Evolutionary conservation across 1,140 invertebrate genomes (phyloP).

Genomic region (Drosophila mayri): DNA sequence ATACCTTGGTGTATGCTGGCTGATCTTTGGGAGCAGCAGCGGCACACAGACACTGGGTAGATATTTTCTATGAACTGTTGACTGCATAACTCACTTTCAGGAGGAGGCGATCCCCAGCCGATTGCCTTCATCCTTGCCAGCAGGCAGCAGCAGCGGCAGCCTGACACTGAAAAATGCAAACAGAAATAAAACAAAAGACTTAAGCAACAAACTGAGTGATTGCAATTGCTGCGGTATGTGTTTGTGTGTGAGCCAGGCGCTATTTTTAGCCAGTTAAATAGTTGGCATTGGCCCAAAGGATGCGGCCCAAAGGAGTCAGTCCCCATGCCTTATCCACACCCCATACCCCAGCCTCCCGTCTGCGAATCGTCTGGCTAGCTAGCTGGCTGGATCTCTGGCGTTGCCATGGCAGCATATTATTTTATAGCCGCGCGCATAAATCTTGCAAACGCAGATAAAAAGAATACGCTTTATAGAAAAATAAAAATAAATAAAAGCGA

Average conservation of each 20-base stretch:
- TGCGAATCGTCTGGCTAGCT: conserved; percentile 33
- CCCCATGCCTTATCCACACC: conserved; percentile 34
- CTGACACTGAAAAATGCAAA: conserved; percentile 83
- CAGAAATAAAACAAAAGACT: conserved; percentile 84
- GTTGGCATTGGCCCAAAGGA: conserved; percentile 80
- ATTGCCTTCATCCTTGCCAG: conserved; percentile 43
- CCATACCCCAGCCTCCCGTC: conserved; percentile 16
- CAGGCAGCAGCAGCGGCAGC: conserved; percentile 10
- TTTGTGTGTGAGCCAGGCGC: conserved; percentile 42
- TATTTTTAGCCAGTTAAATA: conserved; percentile 81
- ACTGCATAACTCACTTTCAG: conserved; percentile 80
- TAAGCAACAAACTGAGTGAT: conserved; percentile 83
- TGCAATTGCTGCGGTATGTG: conserved; percentile 74
- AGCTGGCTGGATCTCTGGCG: conserved; percentile 9
- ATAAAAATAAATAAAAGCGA: conserved; percentile 78
- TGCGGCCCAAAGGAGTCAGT: conserved; percentile 54
- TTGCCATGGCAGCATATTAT: conserved; percentile 81
- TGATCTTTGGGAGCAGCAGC: conserved; percentile 9
- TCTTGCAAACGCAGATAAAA: conserved; percentile 84
- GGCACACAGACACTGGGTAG: conserved; percentile 9
- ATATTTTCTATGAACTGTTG: conserved; percentile 78
- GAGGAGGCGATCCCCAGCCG: conserved; percentile 59
- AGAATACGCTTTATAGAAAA: conserved; percentile 80
- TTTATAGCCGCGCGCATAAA: conserved; percentile 82
- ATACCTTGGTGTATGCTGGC: conserved; percentile 41